Base-by-base conservation (phyloP, 2,113 vertebrate species). In the Oncorhynchus nerka region DNA sequence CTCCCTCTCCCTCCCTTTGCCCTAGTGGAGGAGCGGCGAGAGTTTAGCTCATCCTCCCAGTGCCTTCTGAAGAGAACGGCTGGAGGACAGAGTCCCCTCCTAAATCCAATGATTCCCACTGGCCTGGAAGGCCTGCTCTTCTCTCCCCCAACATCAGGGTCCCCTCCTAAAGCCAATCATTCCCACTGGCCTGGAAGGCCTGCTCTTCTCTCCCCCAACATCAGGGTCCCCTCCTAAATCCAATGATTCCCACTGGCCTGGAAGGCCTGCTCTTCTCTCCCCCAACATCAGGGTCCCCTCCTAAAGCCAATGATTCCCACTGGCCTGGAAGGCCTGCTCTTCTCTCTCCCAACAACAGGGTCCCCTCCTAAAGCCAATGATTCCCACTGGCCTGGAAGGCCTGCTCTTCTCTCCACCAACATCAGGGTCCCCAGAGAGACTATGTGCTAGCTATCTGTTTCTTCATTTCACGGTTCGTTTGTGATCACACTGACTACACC, bases 391-490 rank as follows among this genome's bases (percentile, higher is more conserved):
- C n/a, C n/a, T 61, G 20, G 49, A 55, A 55, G 49, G n/a, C 28
- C 22, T 55, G 67, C 16, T 67, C 62, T 16, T 13, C 15, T 13
- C 7, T 22, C 7, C 45, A 13, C 9, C 16, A 24, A 45, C n/a
- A 59, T 64, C 8, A 24, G 64, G n/a, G 20, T 45, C 70, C 70
- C 71, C 48, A 68, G 76, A 67, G 76, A 73, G 24, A 62, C 55
- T 19, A n/a, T 26, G 28, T 68, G 16, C 28, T 20, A 34, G 67
- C 30, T 73, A 73, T 62, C 26, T 57, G 19, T 26, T 74, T 68
- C 66, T 74, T 62, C 69, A 79, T 74, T 69, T 79, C 59, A 73
- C 34, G 77, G 64, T 70, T 74, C 67, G 48, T 79, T 59, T 79
- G 51, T 26, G 55, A 69, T 65, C 72, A 26, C 30, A 64, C 15